Base-by-base conservation (phyloP, 2,888 invertebrate genomes). In the Eupithecia inturbata region DNA sequence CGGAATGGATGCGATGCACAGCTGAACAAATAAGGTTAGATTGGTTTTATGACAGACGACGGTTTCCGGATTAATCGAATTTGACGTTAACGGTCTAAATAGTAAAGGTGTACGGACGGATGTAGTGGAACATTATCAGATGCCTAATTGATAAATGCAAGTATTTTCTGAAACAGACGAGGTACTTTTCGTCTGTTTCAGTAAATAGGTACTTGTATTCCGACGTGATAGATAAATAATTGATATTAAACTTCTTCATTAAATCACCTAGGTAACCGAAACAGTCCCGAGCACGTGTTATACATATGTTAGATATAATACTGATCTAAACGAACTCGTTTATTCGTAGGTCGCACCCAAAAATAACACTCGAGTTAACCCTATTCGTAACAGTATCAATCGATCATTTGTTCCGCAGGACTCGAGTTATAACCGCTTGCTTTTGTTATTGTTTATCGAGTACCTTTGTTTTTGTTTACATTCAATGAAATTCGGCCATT, bases 371-470 rank as follows among this genome's bases (percentile, higher is more conserved):
- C n/a, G 19, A 64, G 36, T 33, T 33, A 64, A n/a, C n/a, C 33
- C 33, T 64, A 31, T 36, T 81, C 76, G 79, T 80, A 81, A 80
- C 80, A 77, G 76, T 75, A 77, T 78, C 79, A 83, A 82, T 80
- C 78, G 82, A 83, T 81, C 81, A 82, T 81, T 82, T 83, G 81
- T 84, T 82, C 57, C 57, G 12, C 57, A 57, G 78, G 81, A 83
- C 77, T 79, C 82, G 75, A 80, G 78, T 78, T 80, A 74, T 79
- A 73, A 76, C 75, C 77, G 78, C 66, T 78, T 79, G 81, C 80
- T 82, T 80, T 85, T 88, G 86, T 86, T 87, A 83, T 88, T 88
- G 87, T 89, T 89, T 88, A 84, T 79, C 75, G 79, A 85, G 80
- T 80, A 83, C 82, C 82, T 73, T 82, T 82, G 79, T 80, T 87